Evolutionary conservation across 2,113 vertebrate genomes (phyloP), one percentile per base, ranked within the genome.

Genomic region (Phodopus roborovskii): DNA sequence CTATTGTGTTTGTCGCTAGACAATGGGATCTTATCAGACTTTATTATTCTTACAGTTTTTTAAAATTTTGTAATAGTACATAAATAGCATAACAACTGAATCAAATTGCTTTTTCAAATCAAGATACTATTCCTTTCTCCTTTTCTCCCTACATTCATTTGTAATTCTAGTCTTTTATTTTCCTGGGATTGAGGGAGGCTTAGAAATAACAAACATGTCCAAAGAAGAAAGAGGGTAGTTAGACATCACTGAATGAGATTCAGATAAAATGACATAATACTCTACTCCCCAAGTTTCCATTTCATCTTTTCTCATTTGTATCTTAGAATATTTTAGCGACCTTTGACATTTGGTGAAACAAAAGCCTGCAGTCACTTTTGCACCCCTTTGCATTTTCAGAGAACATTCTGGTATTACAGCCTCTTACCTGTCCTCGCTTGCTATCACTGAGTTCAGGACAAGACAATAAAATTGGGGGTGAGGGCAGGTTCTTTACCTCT

Each of bases 291-390:
- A 77, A 94, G 71, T 94, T 96, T 93, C 86, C 84, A 96, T 74
- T 96, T 96, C 88, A 74, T 91, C 39, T 74, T 58, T 92, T 62
- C 70, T 85, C 70, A 89, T 81, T 88, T 81, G 90, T 92, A 74
- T 94, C 91, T 94, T 45, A 42, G 96, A 93, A 87, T 93, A 86
- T 96, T 91, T 92, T n/a, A 56, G 96, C 87, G 79, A 70, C 24
- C 17, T 90, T 95, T 94, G 92, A 87, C 85, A 96, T 97, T 96
- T 96, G 74, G 83, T 96, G 94, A 66, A 77, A 94, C 86, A 88
- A 95, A 93, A 96, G 56, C 60, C 17, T 88, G 84, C 36, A 30
- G 28, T 94, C 30, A 45, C 36, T 64, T 82, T 91, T 68, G 4
- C 56, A 70, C 74, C 56, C 85, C 1, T 71, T 28, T 94, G 20